Evolutionary conservation across 2,888 invertebrate genomes (phyloP).

Genomic region (Morinoia aosen): DNA sequence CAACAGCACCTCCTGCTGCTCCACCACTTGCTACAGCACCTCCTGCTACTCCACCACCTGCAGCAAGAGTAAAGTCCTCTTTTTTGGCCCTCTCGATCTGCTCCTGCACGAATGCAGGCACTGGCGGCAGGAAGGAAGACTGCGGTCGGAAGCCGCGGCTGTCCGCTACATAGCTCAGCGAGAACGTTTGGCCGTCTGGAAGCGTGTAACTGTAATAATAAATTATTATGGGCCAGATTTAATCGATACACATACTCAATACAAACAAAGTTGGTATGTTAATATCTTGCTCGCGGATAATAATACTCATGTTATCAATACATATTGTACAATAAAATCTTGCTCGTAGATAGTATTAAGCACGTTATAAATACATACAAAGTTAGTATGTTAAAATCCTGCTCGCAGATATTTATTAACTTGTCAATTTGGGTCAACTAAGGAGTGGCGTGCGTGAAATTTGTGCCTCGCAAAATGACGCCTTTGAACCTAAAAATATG

Average conservation of each 20-base stretch:
- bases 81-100: constrained; percentile 56
- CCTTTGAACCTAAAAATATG: too few species aligned
- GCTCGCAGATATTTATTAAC: too few species aligned
- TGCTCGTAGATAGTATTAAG: too few species aligned
- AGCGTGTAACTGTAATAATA: constrained; percentile 58
- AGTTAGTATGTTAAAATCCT: too few species aligned
- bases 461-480: too few species aligned
- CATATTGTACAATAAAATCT: too few species aligned
- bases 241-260: background rate
- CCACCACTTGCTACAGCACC: background rate
- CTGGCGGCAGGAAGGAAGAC: constrained; percentile 56
- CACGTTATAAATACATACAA: too few species aligned
- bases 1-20: background rate
- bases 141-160: constrained; percentile 59
- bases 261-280: too few species aligned
- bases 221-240: background rate
- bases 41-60: background rate
- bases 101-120: constrained; percentile 58
- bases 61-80: constrained; percentile 46
- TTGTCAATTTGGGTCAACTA: too few species aligned
- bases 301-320: background rate
- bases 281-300: background rate
- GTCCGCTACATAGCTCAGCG: constrained; percentile 60
- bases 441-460: too few species aligned
- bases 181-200: constrained; percentile 60